Evolutionary conservation across 2,888 invertebrate species (phyloP).

Genomic region (Dichetophora obliterata): DNA sequence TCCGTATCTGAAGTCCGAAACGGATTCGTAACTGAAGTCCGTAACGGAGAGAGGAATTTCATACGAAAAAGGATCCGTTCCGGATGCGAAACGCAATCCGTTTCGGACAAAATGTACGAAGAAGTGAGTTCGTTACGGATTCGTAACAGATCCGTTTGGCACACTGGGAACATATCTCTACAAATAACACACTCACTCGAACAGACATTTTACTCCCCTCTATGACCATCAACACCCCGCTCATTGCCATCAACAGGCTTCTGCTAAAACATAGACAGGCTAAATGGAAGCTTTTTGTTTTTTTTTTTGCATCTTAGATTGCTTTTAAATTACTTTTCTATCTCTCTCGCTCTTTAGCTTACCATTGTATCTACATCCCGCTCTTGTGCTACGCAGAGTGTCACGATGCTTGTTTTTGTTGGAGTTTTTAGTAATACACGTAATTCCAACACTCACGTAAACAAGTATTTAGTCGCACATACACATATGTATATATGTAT

Average conservation of each 20-base stretch:
- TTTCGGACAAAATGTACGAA: too few relatives aligned
- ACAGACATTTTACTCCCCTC: background rate
- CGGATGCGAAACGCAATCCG: too few relatives aligned
- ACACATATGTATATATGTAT: constrained; percentile 29
- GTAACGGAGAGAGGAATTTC: too few relatives aligned
- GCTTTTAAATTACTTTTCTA: constrained; percentile 46
- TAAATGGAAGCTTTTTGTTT: constrained; percentile 38
- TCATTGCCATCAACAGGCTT: background rate
- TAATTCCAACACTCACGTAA: constrained; percentile 31
- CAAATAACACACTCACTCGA: constrained; percentile 9
- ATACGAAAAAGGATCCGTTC: too few relatives aligned
- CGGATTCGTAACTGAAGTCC: too few relatives aligned
- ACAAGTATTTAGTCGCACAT: constrained; percentile 24
- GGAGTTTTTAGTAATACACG: constrained; percentile 23
- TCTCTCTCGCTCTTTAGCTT: constrained; percentile 18
- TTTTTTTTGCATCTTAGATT: constrained; percentile 45
- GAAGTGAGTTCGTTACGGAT: too few relatives aligned
- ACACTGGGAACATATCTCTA: constrained; percentile 21
- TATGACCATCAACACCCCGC: background rate
- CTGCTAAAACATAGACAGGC: constrained; percentile 43
- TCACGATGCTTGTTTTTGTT: constrained; percentile 8
- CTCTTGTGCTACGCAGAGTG: background rate
- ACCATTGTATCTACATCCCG: background rate
- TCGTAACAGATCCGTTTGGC: too few relatives aligned
- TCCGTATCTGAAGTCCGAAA: too few relatives aligned